These are phyloP conservation scores for Ischnura elegans DNA, from an alignment of 2,888 invertebrate genomes.

Conservation along the genomic window DNA sequence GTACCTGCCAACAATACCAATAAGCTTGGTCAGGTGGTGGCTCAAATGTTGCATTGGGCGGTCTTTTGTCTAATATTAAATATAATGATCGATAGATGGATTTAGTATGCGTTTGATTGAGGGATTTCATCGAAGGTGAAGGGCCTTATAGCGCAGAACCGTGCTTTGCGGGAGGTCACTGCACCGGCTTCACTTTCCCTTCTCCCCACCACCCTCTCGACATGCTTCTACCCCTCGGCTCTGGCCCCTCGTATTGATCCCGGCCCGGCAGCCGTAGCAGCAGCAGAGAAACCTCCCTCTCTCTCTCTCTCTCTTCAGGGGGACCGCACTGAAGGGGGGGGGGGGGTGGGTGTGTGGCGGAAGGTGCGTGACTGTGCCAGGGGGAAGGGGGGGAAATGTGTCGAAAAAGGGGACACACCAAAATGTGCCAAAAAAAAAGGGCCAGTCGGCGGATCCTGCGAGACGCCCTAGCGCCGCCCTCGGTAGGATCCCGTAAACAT, in stretches of 20 bases:
- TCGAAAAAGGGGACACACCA: background rate
- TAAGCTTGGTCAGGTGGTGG: too few species aligned
- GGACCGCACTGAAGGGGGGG: background rate
- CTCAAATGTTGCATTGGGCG: too few species aligned
- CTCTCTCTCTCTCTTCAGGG: background rate
- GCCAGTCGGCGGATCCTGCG: background rate
- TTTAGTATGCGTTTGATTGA: too few species aligned
- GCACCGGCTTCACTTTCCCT: constrained; percentile 56
- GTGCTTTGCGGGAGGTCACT: constrained; percentile 46
- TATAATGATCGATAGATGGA: too few species aligned
- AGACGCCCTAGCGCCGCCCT: background rate
- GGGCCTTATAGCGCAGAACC: background rate
- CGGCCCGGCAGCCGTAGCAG: background rate
- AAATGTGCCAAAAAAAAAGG: background rate
- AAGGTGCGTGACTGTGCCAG: background rate
- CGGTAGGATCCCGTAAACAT: background rate
- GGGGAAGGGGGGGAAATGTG: background rate
- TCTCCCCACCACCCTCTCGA: constrained; percentile 34
- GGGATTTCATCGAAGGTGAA: too few species aligned
- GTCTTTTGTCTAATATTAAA: too few species aligned
- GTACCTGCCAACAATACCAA: too few species aligned
- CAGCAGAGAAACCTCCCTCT: background rate
- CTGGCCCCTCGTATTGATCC: constrained; percentile 44
- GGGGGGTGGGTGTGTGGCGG: background rate
- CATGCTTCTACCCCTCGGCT: background rate